phyloP scores from a whole-genome alignment of 2,888 invertebrate species.

The Chorisops tibialis region DNA sequence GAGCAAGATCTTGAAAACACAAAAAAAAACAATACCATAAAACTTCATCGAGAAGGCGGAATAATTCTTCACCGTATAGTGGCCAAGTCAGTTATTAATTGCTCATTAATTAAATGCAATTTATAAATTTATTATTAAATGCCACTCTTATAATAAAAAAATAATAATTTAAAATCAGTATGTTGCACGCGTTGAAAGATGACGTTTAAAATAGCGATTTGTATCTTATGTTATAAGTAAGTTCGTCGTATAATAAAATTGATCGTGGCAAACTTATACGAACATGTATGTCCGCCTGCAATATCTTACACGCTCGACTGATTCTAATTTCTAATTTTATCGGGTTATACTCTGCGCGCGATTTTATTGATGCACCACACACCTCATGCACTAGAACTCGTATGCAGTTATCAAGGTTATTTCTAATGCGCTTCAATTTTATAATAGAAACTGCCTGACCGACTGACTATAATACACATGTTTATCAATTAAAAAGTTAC shows the following conservation, averaged over 20 bases:
- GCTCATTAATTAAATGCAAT: slow-evolving; percentile 13
- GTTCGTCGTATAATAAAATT: too few relatives aligned
- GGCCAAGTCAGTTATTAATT: slow-evolving; percentile 3
- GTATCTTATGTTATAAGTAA: too few relatives aligned
- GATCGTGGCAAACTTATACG: background rate
- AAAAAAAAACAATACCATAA: background rate
- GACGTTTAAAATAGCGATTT: background rate
- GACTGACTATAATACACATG: too few relatives aligned
- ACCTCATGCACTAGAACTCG: too few relatives aligned
- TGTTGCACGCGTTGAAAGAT: background rate
- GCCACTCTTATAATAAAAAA: background rate
- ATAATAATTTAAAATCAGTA: background rate
- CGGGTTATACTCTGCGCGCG: slow-evolving; percentile 2
- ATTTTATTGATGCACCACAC: background rate
- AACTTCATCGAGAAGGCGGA: background rate
- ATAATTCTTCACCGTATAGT: background rate
- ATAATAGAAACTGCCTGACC: too few relatives aligned
- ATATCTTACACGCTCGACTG: slow-evolving; percentile 11
- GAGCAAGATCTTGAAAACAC: background rate
- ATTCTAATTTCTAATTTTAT: slow-evolving; percentile 21
- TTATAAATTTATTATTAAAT: slow-evolving; percentile 11
- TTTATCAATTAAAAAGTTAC: too few relatives aligned
- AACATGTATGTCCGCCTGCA: background rate
- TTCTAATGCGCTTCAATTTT: too few relatives aligned
- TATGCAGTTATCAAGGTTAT: too few relatives aligned